Percentiles rank a stretch among this genome's conserved stretches.
Evolutionary conservation across 2,888 invertebrate genomes (phyloP).

Genomic region (Buathra laborator): DNA sequence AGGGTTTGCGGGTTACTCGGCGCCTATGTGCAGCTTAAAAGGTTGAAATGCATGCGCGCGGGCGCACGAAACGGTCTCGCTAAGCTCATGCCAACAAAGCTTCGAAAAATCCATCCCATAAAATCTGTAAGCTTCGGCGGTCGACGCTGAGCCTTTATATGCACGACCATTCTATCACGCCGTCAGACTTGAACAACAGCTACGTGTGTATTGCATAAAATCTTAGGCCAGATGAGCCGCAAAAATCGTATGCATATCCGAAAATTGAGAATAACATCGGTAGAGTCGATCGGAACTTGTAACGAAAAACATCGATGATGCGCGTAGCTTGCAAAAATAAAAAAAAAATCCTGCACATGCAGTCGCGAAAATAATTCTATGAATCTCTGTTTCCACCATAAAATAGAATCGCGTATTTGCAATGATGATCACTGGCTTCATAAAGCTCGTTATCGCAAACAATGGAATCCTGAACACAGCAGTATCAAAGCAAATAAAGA

Average conservation of each 20-base stretch:
- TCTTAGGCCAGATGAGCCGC: neutral
- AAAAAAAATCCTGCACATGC: neutral
- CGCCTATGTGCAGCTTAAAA: slow-evolving; percentile 39
- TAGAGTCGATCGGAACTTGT: neutral
- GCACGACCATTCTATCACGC: slow-evolving; percentile 40
- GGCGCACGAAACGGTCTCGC: slow-evolving; percentile 42
- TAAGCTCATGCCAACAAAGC: slow-evolving; percentile 60
- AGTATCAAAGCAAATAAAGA: slow-evolving; percentile 12
- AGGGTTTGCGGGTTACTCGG: slow-evolving; percentile 17
- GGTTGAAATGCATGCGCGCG: slow-evolving; percentile 10
- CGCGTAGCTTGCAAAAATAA: neutral
- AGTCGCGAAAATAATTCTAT: neutral
- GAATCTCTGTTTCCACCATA: neutral
- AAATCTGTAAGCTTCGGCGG: slow-evolving; percentile 53
- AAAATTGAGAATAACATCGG: neutral
- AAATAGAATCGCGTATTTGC: neutral
- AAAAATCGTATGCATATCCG: no score
- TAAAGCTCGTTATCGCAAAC: neutral
- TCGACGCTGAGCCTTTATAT: slow-evolving; percentile 18
- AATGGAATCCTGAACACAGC: neutral
- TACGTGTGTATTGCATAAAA: slow-evolving; percentile 2
- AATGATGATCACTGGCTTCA: neutral
- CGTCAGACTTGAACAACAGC: slow-evolving; percentile 6
- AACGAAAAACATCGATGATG: neutral
- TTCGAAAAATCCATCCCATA: slow-evolving; percentile 52